Evolutionary conservation across 2,797 vertebrate species (phyloP).

Genomic region (Erethizon dorsatum): DNA sequence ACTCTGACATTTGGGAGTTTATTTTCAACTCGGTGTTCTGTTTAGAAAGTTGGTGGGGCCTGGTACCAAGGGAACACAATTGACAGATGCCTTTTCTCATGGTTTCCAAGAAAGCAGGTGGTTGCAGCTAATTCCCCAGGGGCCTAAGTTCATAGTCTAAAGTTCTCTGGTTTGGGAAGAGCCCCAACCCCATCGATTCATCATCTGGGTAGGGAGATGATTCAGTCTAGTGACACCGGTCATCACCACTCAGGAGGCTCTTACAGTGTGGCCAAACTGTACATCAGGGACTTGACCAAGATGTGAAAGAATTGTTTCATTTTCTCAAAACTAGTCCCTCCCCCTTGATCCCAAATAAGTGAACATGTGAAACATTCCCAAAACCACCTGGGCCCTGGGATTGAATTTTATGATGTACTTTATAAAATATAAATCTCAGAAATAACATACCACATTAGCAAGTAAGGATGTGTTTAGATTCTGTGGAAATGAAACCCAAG

Average conservation of each 20-base stretch:
- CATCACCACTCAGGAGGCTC: constrained; percentile 74
- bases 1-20: constrained; percentile 49
- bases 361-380: constrained; percentile 80
- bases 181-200: constrained; percentile 67
- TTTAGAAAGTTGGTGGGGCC: constrained; percentile 64
- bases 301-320: constrained; percentile 60
- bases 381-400: constrained; percentile 87
- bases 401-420: constrained; percentile 89
- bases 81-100: constrained; percentile 75
- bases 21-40: constrained; percentile 62
- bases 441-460: constrained; percentile 87
- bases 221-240: constrained; percentile 24
- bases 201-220: constrained; percentile 74
- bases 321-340: constrained; percentile 47
- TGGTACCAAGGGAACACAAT: constrained; percentile 71
- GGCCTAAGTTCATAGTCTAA: not conserved
- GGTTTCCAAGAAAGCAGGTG: constrained; percentile 76
- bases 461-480: constrained; percentile 86
- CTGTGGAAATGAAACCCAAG: constrained; percentile 71
- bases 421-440: constrained; percentile 88
- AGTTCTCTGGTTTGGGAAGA: constrained; percentile 67
- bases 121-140: constrained; percentile 73
- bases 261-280: constrained; percentile 67
- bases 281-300: constrained; percentile 79
- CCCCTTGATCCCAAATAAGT: constrained; percentile 79